A percentile compares a stretch with the other conserved stretches of the same genome.
Evolutionary conservation across 2,888 invertebrate species (phyloP).

Genomic region (Seira ritae): DNA sequence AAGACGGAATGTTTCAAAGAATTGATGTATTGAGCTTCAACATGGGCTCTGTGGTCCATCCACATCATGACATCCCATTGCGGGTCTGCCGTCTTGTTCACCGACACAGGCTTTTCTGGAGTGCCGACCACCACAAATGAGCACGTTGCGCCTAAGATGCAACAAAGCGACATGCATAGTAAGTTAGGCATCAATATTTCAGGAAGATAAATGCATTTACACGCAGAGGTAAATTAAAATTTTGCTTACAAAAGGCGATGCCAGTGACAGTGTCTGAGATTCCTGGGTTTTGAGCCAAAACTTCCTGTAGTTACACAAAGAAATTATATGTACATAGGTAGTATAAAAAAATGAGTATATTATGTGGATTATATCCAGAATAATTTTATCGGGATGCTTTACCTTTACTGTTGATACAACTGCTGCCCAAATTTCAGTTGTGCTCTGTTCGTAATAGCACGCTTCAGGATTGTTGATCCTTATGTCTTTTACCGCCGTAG

Average conservation of each 20-base stretch:
- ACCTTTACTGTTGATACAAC: conserved; percentile 87
- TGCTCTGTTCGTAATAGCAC: conserved; percentile 93
- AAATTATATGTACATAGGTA: too few relatives aligned
- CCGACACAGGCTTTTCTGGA: conserved; percentile 82
- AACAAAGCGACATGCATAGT: too few relatives aligned
- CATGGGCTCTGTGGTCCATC: conserved; percentile 93
- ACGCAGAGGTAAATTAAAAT: too few relatives aligned
- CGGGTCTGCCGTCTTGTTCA: conserved; percentile 79
- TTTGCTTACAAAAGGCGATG: conserved; percentile 40
- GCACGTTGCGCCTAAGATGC: conserved; percentile 97
- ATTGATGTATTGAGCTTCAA: conserved; percentile 89
- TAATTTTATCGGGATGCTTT: conserved; percentile 69
- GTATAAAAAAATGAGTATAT: too few relatives aligned
- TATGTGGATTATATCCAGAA: neutral
- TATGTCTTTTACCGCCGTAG: conserved; percentile 81
- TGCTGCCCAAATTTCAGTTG: conserved; percentile 90
- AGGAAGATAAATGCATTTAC: too few relatives aligned
- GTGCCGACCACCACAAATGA: conserved; percentile 89
- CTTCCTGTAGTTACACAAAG: conserved; percentile 12
- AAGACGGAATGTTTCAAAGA: conserved; percentile 84
- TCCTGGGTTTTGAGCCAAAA: neutral
- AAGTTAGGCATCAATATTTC: too few relatives aligned
- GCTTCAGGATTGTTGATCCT: conserved; percentile 86
- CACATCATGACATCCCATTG: conserved; percentile 91
- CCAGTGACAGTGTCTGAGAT: conserved; percentile 8